Conservation (phyloP, 2,113 vertebrate species). For the Myxocyprinus asiaticus region DNA sequence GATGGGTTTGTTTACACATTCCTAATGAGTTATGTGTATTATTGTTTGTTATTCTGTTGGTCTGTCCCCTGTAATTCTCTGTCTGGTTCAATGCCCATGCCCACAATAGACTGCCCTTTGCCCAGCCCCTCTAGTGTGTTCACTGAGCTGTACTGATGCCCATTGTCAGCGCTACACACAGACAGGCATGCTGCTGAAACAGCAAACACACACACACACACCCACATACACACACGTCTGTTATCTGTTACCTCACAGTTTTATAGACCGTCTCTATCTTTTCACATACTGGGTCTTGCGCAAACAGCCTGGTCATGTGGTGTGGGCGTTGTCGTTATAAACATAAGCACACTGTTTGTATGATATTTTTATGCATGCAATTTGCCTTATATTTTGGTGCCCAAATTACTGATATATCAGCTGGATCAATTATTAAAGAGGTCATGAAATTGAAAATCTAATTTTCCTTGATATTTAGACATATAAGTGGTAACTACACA, state of each 20-base stretch:
- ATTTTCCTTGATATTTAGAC: too few relatives aligned
- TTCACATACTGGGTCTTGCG: too few relatives aligned
- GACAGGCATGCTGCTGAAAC: constrained; percentile 48
- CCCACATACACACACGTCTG: neutral
- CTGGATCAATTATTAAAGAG: too few relatives aligned
- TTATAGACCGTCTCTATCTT: neutral
- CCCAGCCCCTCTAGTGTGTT: constrained; percentile 48
- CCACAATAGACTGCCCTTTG: constrained; percentile 26
- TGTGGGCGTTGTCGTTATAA: too few relatives aligned
- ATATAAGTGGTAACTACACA: too few relatives aligned
- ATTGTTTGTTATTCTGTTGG: constrained; percentile 1
- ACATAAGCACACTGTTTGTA: too few relatives aligned
- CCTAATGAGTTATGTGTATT: constrained; percentile 19
- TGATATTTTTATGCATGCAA: too few relatives aligned
- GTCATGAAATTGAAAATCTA: too few relatives aligned
- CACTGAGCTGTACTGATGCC: constrained; percentile 39
- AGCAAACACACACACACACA: constrained; percentile 40
- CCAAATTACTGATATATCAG: too few relatives aligned
- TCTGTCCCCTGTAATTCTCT: constrained; percentile 18
- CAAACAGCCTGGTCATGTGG: too few relatives aligned
- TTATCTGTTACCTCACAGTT: neutral
- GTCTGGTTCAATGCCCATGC: neutral
- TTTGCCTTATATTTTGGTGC: too few relatives aligned
- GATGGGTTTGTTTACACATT: constrained; percentile 30
- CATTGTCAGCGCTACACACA: constrained; percentile 45